phyloP scores from a whole-genome alignment of 2,888 invertebrate species.

The Baccha elongata region DNA sequence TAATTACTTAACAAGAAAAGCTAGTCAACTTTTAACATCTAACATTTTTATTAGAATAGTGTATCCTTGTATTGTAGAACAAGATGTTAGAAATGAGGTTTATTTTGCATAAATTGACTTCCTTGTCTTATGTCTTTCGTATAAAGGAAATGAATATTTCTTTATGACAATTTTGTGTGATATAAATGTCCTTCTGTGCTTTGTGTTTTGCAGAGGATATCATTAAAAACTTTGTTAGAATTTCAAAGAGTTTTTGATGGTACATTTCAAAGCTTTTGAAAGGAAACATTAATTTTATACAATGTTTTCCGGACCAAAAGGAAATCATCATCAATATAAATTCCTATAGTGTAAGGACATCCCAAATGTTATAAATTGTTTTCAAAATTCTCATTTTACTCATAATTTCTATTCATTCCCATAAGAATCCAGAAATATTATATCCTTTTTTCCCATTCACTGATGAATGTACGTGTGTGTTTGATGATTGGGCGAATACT shows the following conservation, averaged over 20 bases:
- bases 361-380: constrained; percentile 36
- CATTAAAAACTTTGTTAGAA: constrained; percentile 47
- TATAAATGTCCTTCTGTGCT: constrained; percentile 3
- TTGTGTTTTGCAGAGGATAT: constrained; percentile 22
- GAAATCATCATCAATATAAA: constrained; percentile 26
- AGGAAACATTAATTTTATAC: constrained; percentile 32
- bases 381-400: constrained; percentile 17
- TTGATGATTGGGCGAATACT: constrained; percentile 48
- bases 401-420: constrained; percentile 47
- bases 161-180: constrained; percentile 4
- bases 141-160: constrained; percentile 39
- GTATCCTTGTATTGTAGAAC: not conserved
- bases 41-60: constrained; percentile 30
- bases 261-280: constrained; percentile 32
- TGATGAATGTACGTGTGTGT: constrained; percentile 10
- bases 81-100: constrained; percentile 26
- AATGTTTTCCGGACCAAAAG: constrained; percentile 3
- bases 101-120: constrained; percentile 56
- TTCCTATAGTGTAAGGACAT: constrained; percentile 44
- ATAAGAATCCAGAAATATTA: constrained; percentile 28
- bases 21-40: constrained; percentile 41
- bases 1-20: constrained; percentile 59
- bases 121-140: constrained; percentile 4
- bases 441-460: not conserved
- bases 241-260: constrained; percentile 44